A percentile compares a stretch with the other conserved stretches of the same genome.
These are phyloP conservation scores for Pseudoatta argentina DNA, from an alignment of 1,140 invertebrate species.

Conservation along the genomic window DNA sequence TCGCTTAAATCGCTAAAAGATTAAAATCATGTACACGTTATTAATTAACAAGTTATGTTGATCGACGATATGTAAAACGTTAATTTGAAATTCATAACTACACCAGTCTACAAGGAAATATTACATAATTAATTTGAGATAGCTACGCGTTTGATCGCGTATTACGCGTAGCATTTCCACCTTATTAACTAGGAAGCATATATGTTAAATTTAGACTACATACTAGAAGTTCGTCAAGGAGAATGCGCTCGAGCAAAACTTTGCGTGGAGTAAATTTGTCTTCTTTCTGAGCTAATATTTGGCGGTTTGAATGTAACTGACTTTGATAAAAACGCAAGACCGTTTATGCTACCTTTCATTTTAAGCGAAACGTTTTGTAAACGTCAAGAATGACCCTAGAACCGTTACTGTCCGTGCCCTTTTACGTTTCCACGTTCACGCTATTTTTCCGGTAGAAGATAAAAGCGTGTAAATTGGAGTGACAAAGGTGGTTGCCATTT, in stretches of 20 bases:
- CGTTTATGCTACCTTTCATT: conserved; percentile 53
- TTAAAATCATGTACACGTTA: neutral
- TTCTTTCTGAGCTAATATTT: conserved; percentile 54
- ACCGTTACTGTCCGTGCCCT: conserved; percentile 40
- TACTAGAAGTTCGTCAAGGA: neutral
- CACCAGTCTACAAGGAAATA: neutral
- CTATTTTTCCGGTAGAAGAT: conserved; percentile 66
- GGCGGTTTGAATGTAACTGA: conserved; percentile 54
- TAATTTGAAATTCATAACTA: conserved; percentile 61
- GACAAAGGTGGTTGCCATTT: conserved; percentile 37
- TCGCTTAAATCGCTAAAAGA: conserved; percentile 22
- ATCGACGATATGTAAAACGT: conserved; percentile 1
- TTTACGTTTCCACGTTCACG: conserved; percentile 60
- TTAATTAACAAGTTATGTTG: neutral
- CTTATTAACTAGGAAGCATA: conserved; percentile 28
- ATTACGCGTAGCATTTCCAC: conserved; percentile 10
- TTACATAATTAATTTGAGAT: conserved; percentile 51
- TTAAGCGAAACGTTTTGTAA: conserved; percentile 61
- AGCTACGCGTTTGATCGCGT: conserved; percentile 31
- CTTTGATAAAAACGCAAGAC: conserved; percentile 50
- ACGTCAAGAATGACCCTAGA: conserved; percentile 58
- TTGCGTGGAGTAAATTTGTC: conserved; percentile 36
- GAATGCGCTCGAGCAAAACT: conserved; percentile 16
- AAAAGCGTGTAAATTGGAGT: conserved; percentile 62
- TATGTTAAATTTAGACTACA: conserved; percentile 38